phyloP scores from a whole-genome alignment of 2,888 invertebrate species.

The Dryobotodes eremita region DNA sequence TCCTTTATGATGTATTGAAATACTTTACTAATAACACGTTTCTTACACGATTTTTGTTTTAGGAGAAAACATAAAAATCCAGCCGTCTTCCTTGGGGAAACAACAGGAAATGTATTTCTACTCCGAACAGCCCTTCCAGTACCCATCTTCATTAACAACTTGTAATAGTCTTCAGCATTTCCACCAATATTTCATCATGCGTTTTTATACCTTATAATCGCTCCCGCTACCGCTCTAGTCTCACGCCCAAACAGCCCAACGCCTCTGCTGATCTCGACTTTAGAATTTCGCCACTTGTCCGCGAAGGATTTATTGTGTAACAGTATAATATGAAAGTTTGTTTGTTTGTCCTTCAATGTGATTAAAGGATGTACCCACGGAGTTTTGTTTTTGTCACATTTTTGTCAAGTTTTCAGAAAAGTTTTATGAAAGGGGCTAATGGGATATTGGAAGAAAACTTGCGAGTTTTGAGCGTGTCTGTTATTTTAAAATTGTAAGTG shows the following conservation, averaged over 20 bases:
- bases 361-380: conserved; percentile 59
- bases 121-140: background rate
- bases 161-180: background rate
- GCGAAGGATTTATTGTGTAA: conserved; percentile 69
- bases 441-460: conserved; percentile 45
- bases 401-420: conserved; percentile 47
- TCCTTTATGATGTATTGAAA: background rate
- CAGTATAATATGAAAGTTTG: conserved; percentile 69
- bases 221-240: conserved; percentile 41
- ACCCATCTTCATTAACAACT: background rate
- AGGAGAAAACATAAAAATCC: background rate
- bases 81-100: background rate
- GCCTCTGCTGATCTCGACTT: conserved; percentile 70
- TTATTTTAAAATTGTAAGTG: conserved; percentile 31
- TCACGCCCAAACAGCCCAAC: conserved; percentile 44
- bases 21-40: background rate
- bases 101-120: background rate
- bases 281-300: conserved; percentile 71
- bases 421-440: conserved; percentile 52
- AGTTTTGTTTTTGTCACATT: conserved; percentile 57
- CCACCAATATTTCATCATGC: background rate
- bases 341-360: conserved; percentile 65
- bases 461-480: background rate
- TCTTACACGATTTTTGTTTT: background rate
- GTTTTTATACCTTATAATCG: background rate